These are phyloP conservation scores for Jordanella pulchra DNA, from an alignment of 2,797 vertebrate genomes.

Conservation along the genomic window DNA sequence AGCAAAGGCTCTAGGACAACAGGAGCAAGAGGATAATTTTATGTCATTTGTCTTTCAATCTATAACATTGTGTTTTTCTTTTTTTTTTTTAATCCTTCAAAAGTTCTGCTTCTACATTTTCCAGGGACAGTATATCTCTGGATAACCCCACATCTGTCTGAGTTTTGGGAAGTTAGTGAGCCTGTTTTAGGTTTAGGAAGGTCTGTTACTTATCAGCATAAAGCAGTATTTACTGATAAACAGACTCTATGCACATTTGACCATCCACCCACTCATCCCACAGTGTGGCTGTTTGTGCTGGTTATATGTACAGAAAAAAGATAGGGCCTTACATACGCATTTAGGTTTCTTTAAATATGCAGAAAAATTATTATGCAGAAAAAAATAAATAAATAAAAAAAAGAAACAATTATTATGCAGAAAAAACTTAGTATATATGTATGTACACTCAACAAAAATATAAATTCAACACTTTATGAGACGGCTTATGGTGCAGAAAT, in stretches of 20 bases:
- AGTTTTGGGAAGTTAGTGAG: not conserved
- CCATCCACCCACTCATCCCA: not conserved
- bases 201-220: not conserved
- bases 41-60: too few species aligned
- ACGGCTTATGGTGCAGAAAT: too few species aligned
- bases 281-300: not conserved
- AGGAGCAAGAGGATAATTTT: too few species aligned
- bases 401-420: too few species aligned
- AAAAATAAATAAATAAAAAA: too few species aligned
- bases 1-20: too few species aligned
- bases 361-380: too few species aligned
- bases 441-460: too few species aligned
- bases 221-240: not conserved
- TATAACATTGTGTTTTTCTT: too few species aligned
- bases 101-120: not conserved
- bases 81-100: not conserved
- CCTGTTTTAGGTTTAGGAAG: not conserved
- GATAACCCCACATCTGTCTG: not conserved
- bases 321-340: not conserved
- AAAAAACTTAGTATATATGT: too few species aligned
- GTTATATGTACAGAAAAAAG: not conserved
- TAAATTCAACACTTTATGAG: too few species aligned
- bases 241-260: not conserved
- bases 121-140: too few species aligned
- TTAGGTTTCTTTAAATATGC: not conserved